Evolutionary conservation across 1,140 invertebrate species (phyloP).

Genomic region (Drosophila persimilis): DNA sequence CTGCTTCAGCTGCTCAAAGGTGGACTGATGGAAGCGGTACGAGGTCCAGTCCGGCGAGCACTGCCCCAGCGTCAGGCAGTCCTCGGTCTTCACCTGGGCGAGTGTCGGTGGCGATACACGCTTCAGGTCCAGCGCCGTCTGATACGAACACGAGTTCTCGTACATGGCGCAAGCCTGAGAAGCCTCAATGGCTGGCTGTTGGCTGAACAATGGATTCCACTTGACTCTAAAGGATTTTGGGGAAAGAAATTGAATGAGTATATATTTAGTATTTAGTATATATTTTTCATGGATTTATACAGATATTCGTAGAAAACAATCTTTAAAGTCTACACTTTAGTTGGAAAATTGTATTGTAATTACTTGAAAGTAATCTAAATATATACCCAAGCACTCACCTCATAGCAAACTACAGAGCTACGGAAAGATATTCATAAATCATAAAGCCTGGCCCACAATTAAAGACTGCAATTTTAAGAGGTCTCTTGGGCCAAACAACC

Average conservation of each 20-base stretch:
- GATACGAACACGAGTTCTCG: conserved; percentile 95
- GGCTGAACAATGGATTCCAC: conserved; percentile 74
- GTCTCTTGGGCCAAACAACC: conserved; percentile 24
- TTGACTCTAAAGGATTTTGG: conserved; percentile 59
- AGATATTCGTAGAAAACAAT: too few relatives aligned
- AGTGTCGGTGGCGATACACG: conserved; percentile 85
- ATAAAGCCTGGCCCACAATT: conserved; percentile 50
- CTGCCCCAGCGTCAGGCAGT: conserved; percentile 84
- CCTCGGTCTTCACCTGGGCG: conserved; percentile 85
- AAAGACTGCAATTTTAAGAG: conserved; percentile 63
- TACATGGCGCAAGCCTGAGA: conserved; percentile 86
- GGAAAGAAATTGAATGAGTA: neutral
- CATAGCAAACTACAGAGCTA: conserved; percentile 34
- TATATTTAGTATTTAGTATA: too few relatives aligned
- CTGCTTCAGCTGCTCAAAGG: conserved; percentile 94
- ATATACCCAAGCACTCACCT: conserved; percentile 29
- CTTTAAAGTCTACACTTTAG: neutral
- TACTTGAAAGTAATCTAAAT: neutral
- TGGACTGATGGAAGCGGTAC: conserved; percentile 90
- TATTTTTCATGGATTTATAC: too few relatives aligned
- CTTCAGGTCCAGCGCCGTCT: conserved; percentile 92
- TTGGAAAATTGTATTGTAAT: conserved; percentile 1
- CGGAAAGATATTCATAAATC: conserved; percentile 58
- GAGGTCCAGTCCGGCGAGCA: conserved; percentile 87
- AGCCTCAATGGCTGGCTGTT: conserved; percentile 65